Evolutionary conservation across 2,113 vertebrate species (phyloP).

Genomic region (Rhinogobius similis): DNA sequence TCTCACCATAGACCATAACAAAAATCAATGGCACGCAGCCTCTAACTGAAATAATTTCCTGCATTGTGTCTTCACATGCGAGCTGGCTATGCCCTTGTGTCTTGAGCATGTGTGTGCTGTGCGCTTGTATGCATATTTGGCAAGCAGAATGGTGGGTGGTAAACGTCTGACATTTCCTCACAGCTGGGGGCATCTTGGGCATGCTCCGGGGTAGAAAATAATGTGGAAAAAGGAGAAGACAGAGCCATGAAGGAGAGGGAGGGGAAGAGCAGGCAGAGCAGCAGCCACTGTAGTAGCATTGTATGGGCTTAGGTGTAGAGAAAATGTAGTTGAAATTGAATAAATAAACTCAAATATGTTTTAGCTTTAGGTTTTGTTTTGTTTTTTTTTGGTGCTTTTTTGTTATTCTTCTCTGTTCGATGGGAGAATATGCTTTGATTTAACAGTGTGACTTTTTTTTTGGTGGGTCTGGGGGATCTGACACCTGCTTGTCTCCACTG

Average conservation of each 20-base stretch:
- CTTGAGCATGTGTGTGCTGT: conserved; percentile 19
- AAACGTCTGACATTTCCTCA: conserved; percentile 73
- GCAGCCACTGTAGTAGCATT: not conserved
- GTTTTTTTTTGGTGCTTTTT: not conserved
- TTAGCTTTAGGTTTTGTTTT: not conserved
- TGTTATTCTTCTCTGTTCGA: not conserved
- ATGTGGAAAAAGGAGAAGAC: conserved; percentile 46
- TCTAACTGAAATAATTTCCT: conserved; percentile 69
- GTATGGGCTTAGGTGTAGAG: not conserved
- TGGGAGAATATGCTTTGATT: no score
- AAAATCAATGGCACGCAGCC: conserved; percentile 63
- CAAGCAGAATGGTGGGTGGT: conserved; percentile 57
- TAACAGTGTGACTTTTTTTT: no score
- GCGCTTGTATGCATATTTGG: conserved; percentile 54
- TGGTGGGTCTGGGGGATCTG: no score
- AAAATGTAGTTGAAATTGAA: not conserved
- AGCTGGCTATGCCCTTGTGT: conserved; percentile 28
- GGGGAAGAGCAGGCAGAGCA: conserved; percentile 3
- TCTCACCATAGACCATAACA: conserved; percentile 59
- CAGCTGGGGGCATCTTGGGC: conserved; percentile 71
- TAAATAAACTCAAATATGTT: not conserved
- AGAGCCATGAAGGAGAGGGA: conserved; percentile 29
- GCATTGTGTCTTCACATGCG: conserved; percentile 29
- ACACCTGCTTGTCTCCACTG: no score
- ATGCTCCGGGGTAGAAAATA: conserved; percentile 70